These are phyloP conservation scores for Leuctra nigra DNA, from an alignment of 2,888 invertebrate genomes.

Conservation along the genomic window DNA sequence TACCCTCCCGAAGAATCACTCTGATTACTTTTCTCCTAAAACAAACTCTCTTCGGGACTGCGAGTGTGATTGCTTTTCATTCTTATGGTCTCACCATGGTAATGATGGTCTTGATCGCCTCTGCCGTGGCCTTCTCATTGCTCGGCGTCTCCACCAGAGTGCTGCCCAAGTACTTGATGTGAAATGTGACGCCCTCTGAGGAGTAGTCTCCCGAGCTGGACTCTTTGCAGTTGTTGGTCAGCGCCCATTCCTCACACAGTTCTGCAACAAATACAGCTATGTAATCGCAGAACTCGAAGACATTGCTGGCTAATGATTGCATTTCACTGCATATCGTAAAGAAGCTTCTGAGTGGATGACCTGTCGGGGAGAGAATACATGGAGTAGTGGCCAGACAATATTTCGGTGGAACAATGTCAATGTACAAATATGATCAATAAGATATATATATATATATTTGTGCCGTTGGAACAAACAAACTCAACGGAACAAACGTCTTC, in stretches of 20 bases:
- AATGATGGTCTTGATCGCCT: constrained; percentile 75
- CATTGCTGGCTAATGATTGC: too few relatives aligned
- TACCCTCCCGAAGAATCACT: too few relatives aligned
- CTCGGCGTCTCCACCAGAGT: constrained; percentile 69
- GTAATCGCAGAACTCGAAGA: too few relatives aligned
- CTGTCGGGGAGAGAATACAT: too few relatives aligned
- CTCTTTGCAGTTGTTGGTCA: constrained; percentile 44
- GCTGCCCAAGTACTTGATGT: constrained; percentile 68
- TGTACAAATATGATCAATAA: too few relatives aligned
- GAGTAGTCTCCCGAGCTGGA: constrained; percentile 26
- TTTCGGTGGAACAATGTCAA: too few relatives aligned
- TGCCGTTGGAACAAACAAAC: too few relatives aligned
- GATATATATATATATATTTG: too few relatives aligned
- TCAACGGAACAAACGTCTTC: too few relatives aligned
- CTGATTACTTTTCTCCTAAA: background rate
- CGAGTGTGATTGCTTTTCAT: background rate
- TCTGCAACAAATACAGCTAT: constrained; percentile 49
- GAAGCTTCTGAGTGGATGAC: too few relatives aligned
- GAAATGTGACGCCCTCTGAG: constrained; percentile 38
- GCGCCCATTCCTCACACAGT: constrained; percentile 58
- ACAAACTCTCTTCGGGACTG: background rate
- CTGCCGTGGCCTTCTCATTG: constrained; percentile 68
- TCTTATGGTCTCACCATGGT: constrained; percentile 40
- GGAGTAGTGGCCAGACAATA: too few relatives aligned
- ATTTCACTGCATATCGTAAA: too few relatives aligned